phyloP scores from a whole-genome alignment of 2,797 vertebrate genomes.

The Prunella strophiata region DNA sequence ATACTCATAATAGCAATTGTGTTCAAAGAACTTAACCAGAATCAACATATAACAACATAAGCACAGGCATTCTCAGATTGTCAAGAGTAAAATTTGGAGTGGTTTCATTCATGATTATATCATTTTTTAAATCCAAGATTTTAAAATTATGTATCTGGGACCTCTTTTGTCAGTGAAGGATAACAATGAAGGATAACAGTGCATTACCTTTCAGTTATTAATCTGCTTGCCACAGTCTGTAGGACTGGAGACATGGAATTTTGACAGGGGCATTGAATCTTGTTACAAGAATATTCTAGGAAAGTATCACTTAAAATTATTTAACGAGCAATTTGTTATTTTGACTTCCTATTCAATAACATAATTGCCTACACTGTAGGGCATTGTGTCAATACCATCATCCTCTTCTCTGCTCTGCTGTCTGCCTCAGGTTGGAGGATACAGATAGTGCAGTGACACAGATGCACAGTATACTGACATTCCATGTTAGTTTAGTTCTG shows the following conservation, averaged over 20 bases:
- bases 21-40: background rate
- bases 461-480: background rate
- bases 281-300: conserved; percentile 5
- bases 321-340: conserved; percentile 51
- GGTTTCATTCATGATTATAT: background rate
- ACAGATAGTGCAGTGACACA: background rate
- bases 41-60: background rate
- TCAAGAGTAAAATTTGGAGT: background rate
- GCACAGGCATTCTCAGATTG: background rate
- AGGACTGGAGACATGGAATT: background rate
- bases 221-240: conserved; percentile 25
- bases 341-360: conserved; percentile 19
- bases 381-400: background rate
- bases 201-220: conserved; percentile 20
- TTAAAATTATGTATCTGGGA: background rate
- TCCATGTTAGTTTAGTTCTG: background rate
- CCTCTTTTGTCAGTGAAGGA: conserved; percentile 1
- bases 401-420: background rate
- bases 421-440: background rate
- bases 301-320: conserved; percentile 45
- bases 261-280: conserved; percentile 45
- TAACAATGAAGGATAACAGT: background rate
- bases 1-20: background rate
- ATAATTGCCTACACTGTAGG: background rate
- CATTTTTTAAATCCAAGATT: background rate